Base-by-base conservation (phyloP, 1,140 invertebrate genomes). In the Meteorus sp. region DNA sequence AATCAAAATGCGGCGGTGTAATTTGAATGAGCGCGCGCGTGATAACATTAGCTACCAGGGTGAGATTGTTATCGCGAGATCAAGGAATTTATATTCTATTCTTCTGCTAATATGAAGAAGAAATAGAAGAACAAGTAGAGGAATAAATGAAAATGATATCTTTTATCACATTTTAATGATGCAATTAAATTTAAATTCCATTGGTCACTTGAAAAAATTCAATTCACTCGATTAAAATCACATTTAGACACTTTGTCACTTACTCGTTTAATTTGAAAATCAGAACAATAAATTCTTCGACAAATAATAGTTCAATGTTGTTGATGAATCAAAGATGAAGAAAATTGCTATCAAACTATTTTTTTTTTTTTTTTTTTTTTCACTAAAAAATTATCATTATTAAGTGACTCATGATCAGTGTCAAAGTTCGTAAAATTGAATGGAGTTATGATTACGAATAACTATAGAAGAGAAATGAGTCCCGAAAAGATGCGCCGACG, bases 401-500 rank as follows among this genome's bases (percentile, higher is more conserved):
- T 2, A 52, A 44, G 8, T 20, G 8, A 9, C 17, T 15, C 20
- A 8, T 31, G 19, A 41, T 13, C 22, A 23, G 15, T 15, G 15
- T 11, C 2, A 41, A 44, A 19, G 13, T 25, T n/a, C 22, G 41
- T 33, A 39, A 41, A 29, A 58, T 2, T n/a, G n/a, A 9, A 9
- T 48, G 43, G n/a, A 58, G n/a, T n/a, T n/a, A n/a, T n/a, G n/a
- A n/a, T n/a, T n/a, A n/a, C n/a, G n/a, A n/a, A n/a, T n/a, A n/a
- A n/a, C n/a, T n/a, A 13, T 4, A 41, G 7, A 11, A 37, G 35
- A 43, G 15, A 43, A 39, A 50, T 52, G 48, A 59, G 55, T 60
- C 64, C 66, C 59, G 65, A 68, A 69, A 70, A 72, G 69, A 65
- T 67, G 65, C 69, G 67, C 43, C 61, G 64, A 64, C 71, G 71